phyloP scores from a whole-genome alignment of 1,140 invertebrate genomes.

The Aphis craccivora region DNA sequence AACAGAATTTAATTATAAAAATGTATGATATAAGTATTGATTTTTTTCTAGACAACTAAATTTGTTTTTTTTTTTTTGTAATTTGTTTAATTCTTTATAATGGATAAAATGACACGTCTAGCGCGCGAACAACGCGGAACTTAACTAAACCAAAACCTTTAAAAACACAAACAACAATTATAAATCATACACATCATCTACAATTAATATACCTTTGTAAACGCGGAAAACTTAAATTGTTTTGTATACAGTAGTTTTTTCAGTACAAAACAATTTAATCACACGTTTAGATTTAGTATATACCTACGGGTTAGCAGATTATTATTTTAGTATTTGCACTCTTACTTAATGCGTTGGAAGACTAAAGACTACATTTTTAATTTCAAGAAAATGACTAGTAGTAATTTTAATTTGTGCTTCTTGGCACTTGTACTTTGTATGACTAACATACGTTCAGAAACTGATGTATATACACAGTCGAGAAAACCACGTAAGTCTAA shows the following conservation, averaged over 20 bases:
- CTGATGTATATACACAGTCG: neutral
- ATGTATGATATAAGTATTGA: neutral
- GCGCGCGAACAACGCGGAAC: conserved; percentile 45
- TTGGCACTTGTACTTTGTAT: conserved; percentile 36
- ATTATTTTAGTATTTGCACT: conserved; percentile 12
- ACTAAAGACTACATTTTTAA: neutral
- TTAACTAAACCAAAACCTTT: neutral
- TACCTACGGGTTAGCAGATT: neutral
- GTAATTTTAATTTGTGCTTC: conserved; percentile 24
- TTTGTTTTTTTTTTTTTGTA: neutral
- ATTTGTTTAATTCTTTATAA: conserved; percentile 17
- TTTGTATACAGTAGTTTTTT: conserved; percentile 33
- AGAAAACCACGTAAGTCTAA: conserved; percentile 24
- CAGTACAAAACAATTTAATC: conserved; percentile 21
- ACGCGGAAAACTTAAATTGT: conserved; percentile 35
- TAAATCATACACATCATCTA: neutral
- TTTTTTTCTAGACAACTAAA: neutral
- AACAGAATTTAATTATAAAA: neutral
- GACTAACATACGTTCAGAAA: conserved; percentile 31
- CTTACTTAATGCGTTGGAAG: neutral
- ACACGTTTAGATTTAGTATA: conserved; percentile 2
- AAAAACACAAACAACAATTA: conserved; percentile 42
- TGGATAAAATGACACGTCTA: neutral
- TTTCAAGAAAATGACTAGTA: neutral
- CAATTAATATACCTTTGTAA: neutral